Percentiles rank a stretch among this genome's conserved stretches.
These are phyloP conservation scores for Erpornis zantholeuca DNA, from an alignment of 2,113 vertebrate genomes.

Conservation along the genomic window DNA sequence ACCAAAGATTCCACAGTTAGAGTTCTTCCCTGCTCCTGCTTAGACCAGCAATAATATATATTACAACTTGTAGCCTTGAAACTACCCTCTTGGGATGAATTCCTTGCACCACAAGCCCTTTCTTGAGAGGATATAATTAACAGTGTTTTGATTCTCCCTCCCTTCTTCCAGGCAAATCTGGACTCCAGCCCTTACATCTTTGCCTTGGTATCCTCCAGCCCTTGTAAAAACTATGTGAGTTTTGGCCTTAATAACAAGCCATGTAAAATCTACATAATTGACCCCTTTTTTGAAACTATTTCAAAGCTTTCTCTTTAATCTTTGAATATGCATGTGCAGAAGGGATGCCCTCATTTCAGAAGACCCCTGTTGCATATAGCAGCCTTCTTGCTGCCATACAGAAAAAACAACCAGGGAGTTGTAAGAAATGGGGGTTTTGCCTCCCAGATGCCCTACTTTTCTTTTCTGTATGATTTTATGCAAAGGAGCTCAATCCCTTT, in stretches of 20 bases:
- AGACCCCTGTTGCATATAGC: slow-evolving; percentile 12
- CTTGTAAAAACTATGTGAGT: slow-evolving; percentile 17
- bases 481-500: background rate
- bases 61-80: slow-evolving; percentile 17
- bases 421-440: background rate
- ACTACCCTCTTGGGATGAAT: slow-evolving; percentile 21
- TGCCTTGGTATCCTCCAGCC: slow-evolving; percentile 21
- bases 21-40: background rate
- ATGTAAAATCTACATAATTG: slow-evolving; percentile 68
- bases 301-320: slow-evolving; percentile 57
- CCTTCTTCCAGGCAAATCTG: background rate
- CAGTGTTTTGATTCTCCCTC: slow-evolving; percentile 28
- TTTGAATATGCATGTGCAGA: slow-evolving; percentile 37
- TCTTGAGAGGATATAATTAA: slow-evolving; percentile 36
- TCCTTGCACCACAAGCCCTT: background rate
- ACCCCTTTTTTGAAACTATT: slow-evolving; percentile 59
- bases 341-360: slow-evolving; percentile 42
- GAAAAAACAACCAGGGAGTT: slow-evolving; percentile 14
- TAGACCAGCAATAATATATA: slow-evolving; percentile 11
- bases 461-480: background rate
- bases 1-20: background rate
- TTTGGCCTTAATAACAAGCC: slow-evolving; percentile 60
- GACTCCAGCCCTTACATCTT: background rate
- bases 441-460: slow-evolving; percentile 24
- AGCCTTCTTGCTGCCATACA: background rate